Conservation (phyloP, 2,113 vertebrate genomes). For the Nettapus auritus region DNA sequence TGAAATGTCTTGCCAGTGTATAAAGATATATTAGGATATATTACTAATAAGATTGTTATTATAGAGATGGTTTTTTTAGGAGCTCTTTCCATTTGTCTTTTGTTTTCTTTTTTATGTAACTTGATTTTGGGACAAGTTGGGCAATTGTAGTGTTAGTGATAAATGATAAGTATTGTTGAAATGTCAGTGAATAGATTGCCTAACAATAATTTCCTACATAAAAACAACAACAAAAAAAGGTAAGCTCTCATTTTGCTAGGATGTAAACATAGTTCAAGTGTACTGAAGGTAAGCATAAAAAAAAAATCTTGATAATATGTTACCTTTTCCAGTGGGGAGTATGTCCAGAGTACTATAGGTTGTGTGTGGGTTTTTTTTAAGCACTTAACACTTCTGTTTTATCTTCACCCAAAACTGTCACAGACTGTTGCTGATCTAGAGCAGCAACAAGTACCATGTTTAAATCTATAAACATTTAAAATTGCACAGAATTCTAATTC, state of each 20-base stretch:
- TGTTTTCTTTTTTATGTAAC: neutral
- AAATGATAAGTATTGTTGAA: neutral
- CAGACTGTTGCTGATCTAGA: constrained; percentile 16
- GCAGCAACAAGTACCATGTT: neutral
- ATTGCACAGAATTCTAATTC: neutral
- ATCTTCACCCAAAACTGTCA: neutral
- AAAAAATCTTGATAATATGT: neutral
- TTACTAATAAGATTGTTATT: neutral
- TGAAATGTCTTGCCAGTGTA: neutral
- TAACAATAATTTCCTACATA: neutral
- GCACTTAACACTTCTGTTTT: neutral
- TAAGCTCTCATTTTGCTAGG: neutral
- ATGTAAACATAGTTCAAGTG: neutral
- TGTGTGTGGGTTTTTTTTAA: neutral
- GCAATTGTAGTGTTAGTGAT: neutral
- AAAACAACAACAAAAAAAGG: neutral
- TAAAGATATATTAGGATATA: neutral
- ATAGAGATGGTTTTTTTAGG: neutral
- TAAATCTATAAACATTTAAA: constrained; percentile 16
- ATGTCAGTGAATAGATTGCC: neutral
- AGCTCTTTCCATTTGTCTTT: neutral
- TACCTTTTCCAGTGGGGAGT: neutral
- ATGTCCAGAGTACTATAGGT: neutral
- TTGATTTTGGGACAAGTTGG: neutral
- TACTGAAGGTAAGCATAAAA: neutral